Conservation (phyloP, 2,888 invertebrate species). For the Catocala sponsa region DNA sequence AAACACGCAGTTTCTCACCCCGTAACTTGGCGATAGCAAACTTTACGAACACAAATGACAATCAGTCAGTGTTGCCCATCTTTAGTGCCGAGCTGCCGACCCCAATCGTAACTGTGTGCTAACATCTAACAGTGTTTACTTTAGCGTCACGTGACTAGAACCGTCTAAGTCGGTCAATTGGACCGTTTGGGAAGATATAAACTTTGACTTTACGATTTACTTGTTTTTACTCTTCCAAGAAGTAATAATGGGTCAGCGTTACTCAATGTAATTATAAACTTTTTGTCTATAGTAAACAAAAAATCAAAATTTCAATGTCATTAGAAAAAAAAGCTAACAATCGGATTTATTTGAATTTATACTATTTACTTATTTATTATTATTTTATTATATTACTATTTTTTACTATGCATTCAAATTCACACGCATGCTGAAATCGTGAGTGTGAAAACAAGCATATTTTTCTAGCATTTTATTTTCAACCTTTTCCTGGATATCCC, state of each 20-base stretch:
- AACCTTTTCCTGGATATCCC: no score
- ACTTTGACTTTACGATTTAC: slow-evolving; percentile 49
- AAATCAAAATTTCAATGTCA: no score
- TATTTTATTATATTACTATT: no score
- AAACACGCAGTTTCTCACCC: slow-evolving; percentile 18
- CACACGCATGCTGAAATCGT: no score
- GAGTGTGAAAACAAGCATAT: no score
- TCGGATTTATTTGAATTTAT: no score
- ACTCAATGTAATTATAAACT: slow-evolving; percentile 30
- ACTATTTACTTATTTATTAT: no score
- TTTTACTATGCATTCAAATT: no score
- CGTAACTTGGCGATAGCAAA: background rate
- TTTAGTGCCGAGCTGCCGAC: slow-evolving; percentile 40
- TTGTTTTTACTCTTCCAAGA: slow-evolving; percentile 45
- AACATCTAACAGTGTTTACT: slow-evolving; percentile 30
- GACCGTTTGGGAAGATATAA: slow-evolving; percentile 49
- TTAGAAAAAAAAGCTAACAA: no score
- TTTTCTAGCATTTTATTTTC: no score
- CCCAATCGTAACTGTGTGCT: slow-evolving; percentile 35
- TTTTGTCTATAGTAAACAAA: background rate
- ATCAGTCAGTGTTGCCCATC: slow-evolving; percentile 27
- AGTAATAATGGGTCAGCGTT: slow-evolving; percentile 36
- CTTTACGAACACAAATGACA: slow-evolving; percentile 20
- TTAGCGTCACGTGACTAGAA: slow-evolving; percentile 39
- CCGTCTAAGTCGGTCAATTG: slow-evolving; percentile 39